Evolutionary conservation across 2,797 vertebrate genomes (phyloP).

Genomic region (Cottoperca gobio): DNA sequence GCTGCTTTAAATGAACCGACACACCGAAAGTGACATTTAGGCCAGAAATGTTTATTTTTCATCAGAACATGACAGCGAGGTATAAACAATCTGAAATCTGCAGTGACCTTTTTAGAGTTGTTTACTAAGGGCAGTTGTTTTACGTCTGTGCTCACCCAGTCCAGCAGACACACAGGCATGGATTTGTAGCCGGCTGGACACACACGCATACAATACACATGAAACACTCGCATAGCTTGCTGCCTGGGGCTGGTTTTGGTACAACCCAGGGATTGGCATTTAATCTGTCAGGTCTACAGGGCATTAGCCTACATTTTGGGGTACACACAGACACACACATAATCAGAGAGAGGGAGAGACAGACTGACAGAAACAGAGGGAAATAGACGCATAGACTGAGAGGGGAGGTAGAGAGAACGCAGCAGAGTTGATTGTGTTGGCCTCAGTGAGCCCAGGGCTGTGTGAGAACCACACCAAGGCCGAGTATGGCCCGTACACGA

Average conservation of each 20-base stretch:
- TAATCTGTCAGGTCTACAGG: constrained; percentile 78
- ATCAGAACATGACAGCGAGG: constrained; percentile 56
- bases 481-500: not conserved
- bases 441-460: constrained; percentile 41
- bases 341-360: constrained; percentile 38
- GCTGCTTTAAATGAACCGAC: constrained; percentile 61
- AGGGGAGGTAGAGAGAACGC: constrained; percentile 16
- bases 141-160: constrained; percentile 58
- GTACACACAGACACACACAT: constrained; percentile 60
- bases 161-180: constrained; percentile 49
- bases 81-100: constrained; percentile 67
- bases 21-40: constrained; percentile 65
- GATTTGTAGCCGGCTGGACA: constrained; percentile 56
- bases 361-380: constrained; percentile 41
- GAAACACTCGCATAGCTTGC: constrained; percentile 17
- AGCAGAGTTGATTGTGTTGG: constrained; percentile 19
- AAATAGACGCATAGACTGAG: constrained; percentile 14
- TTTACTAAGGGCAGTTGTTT: constrained; percentile 75
- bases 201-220: not conserved
- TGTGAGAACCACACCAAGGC: constrained; percentile 44
- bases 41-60: constrained; percentile 69
- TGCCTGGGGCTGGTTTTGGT: constrained; percentile 75
- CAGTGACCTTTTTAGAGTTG: constrained; percentile 77
- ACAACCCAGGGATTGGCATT: constrained; percentile 80
- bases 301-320: constrained; percentile 82